A percentile compares a stretch with the other conserved stretches of the same genome.
Evolutionary conservation across 2,888 invertebrate genomes (phyloP).

Genomic region (Sceliomorpha sp.): DNA sequence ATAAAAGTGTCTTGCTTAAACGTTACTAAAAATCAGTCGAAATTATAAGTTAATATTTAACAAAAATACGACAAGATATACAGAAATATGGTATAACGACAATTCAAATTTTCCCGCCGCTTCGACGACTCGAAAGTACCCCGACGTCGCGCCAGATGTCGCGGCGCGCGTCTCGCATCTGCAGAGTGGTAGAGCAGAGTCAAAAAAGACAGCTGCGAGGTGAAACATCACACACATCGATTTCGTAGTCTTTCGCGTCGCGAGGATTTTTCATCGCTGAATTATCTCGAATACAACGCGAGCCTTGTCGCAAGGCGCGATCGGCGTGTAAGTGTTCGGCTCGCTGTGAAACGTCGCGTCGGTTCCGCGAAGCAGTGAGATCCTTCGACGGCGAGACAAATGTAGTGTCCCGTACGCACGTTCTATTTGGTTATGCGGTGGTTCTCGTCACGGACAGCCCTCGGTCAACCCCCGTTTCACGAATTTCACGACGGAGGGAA

Average conservation of each 20-base stretch:
- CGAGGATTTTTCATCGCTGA: conserved; percentile 60
- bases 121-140: no score
- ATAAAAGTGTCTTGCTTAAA: no score
- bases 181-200: conserved; percentile 63
- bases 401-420: conserved; percentile 30
- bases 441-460: conserved; percentile 67
- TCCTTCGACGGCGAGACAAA: conserved; percentile 18
- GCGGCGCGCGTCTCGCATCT: conserved; percentile 63
- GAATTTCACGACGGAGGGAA: conserved; percentile 62
- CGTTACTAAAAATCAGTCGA: no score
- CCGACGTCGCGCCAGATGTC: conserved; percentile 64
- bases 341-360: conserved; percentile 15
- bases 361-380: neutral
- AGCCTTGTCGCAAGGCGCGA: neutral
- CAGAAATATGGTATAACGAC: no score
- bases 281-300: conserved; percentile 30
- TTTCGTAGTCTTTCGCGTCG: conserved; percentile 69
- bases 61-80: no score
- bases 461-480: conserved; percentile 69
- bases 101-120: no score
- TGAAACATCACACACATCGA: conserved; percentile 76
- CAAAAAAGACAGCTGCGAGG: conserved; percentile 77
- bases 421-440: conserved; percentile 67
- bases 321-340: conserved; percentile 4
- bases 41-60: no score